Conservation (phyloP, 2,797 vertebrate genomes). For the Discoglossus pictus region DNA sequence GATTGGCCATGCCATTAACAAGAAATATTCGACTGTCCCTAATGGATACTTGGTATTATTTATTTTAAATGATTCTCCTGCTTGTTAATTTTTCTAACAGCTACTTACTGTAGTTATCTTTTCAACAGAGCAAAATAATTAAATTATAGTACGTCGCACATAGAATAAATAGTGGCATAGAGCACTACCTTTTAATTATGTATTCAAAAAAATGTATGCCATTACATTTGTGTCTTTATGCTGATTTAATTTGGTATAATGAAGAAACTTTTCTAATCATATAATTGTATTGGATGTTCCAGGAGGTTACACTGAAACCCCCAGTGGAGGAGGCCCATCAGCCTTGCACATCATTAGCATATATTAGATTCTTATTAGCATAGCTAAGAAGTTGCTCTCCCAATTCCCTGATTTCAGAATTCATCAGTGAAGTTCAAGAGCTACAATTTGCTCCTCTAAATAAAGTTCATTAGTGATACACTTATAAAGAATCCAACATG, state of each 20-base stretch:
- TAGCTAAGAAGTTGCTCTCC: conserved; percentile 39
- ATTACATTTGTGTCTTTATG: background rate
- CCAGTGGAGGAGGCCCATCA: conserved; percentile 49
- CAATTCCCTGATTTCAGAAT: conserved; percentile 15
- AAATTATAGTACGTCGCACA: too few species aligned
- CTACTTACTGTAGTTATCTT: too few species aligned
- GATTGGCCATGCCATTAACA: too few species aligned
- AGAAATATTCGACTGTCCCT: too few species aligned
- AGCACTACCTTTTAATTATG: too few species aligned
- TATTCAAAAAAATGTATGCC: too few species aligned
- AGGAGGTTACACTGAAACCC: conserved; percentile 54
- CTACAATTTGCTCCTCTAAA: background rate
- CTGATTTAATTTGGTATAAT: background rate
- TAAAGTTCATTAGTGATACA: conserved; percentile 7
- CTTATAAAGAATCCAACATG: background rate
- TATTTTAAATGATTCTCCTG: too few species aligned
- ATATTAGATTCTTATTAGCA: conserved; percentile 48
- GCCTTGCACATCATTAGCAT: conserved; percentile 17
- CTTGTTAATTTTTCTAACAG: too few species aligned
- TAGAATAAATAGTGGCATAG: too few species aligned
- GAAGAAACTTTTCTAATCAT: conserved; percentile 3
- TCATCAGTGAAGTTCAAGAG: conserved; percentile 45
- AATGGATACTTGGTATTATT: too few species aligned
- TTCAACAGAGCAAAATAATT: too few species aligned
- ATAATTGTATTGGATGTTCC: conserved; percentile 1